Evolutionary conservation across 1,140 invertebrate genomes (phyloP), one percentile per base, ranked within the genome.

Genomic region (Dufourea novaeangliae): DNA sequence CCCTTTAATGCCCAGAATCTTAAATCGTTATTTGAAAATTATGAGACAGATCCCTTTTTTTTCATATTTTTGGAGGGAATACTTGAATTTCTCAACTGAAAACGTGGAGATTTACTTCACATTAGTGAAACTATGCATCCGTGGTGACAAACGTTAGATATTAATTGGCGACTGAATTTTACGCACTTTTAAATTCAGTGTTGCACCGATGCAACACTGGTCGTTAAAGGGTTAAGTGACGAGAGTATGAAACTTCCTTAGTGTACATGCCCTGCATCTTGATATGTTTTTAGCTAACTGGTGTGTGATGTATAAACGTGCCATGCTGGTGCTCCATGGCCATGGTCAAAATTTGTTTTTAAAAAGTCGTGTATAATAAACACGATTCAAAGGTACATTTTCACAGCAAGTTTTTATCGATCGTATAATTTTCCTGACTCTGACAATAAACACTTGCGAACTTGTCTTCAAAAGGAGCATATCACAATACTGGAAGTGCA

Each of bases 401-500:
- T 3, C 5, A 25, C 17, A 69, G 57, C 63, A 63, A 37, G 22
- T 44, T 37, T 41, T 39, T 44, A 32, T 61, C 17, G n/a, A 62
- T 32, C 10, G 14, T 29, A 56, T n/a, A 22, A 14, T 25, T 77
- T 62, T 22, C 22, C 39, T 41, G 63, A 78, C 11, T 52, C 50
- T 34, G 34, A 59, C 57, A 32, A 73, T 34, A 61, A 69, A 50
- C 25, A 46, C 5, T 78, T 39, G 11, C 22, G 1, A 44, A n/a
- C 5, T 68, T n/a, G 4, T 11, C 61, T 54, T 37, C 20, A 27
- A 8, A 52, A 12, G 39, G 22, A 66, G 22, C 81, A 76, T 81
- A 84, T 94, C 92, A 94, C 82, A 94, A 90, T 71, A 96, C 93
- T 88, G 95, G 95, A 78, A 95, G 95, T 10, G 95, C 95, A 44